Percentiles rank a stretch among this genome's conserved stretches.
Evolutionary conservation across 2,113 vertebrate genomes (phyloP).

Genomic region (Brachypteracias leptosomus): DNA sequence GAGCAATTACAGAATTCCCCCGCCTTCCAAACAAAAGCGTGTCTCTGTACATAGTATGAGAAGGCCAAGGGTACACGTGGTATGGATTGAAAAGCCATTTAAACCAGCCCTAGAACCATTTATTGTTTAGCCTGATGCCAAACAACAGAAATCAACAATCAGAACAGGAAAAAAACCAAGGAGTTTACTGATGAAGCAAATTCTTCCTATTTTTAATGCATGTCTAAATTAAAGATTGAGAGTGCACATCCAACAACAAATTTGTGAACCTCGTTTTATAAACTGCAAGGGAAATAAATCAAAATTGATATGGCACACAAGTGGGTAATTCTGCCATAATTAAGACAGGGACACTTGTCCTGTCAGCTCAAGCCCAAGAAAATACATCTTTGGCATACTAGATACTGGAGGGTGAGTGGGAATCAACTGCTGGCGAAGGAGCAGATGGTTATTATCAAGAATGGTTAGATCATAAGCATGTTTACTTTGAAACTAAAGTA

Average conservation of each 20-base stretch:
- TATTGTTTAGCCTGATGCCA: not conserved
- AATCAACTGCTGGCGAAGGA: not conserved
- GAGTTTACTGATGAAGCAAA: not conserved
- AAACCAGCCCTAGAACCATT: not conserved
- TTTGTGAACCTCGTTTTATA: not conserved
- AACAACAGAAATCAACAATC: not conserved
- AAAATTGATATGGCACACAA: not conserved
- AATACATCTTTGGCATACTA: not conserved
- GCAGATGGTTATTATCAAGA: conserved; percentile 8
- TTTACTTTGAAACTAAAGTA: conserved; percentile 39
- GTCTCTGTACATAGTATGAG: not conserved
- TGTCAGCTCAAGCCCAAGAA: not conserved
- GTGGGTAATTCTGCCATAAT: not conserved
- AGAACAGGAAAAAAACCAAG: not conserved
- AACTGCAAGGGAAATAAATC: not conserved
- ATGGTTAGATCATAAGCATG: not conserved
- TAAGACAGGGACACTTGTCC: not conserved
- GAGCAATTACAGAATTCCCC: not conserved
- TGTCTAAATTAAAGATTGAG: not conserved
- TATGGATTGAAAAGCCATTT: not conserved
- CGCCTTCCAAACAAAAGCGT: not conserved
- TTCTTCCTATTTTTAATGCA: not conserved
- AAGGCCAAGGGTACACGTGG: not conserved
- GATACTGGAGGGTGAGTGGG: not conserved
- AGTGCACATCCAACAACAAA: not conserved